These are phyloP conservation scores for Acrossocheilus fasciatus DNA, from an alignment of 2,797 vertebrate species.

Conservation along the genomic window DNA sequence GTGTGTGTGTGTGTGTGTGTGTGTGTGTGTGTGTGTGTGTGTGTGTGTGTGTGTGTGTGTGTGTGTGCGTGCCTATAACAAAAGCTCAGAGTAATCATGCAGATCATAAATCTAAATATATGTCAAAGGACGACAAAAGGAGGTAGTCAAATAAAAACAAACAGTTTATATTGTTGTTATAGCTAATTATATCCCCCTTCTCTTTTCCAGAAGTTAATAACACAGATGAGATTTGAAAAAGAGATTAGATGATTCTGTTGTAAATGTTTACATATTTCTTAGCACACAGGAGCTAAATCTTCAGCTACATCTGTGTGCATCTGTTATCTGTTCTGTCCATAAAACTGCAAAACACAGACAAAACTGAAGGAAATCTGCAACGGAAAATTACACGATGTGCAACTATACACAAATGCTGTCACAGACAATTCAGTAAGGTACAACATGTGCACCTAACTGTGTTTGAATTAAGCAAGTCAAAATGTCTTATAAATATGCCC, in stretches of 20 bases:
- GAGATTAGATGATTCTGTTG: neutral
- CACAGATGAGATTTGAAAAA: neutral
- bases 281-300: neutral
- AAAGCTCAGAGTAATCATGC: neutral
- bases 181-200: neutral
- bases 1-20: neutral
- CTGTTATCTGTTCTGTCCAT: neutral
- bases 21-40: too few relatives aligned
- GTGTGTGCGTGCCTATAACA: neutral
- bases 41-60: too few relatives aligned
- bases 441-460: neutral
- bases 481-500: neutral
- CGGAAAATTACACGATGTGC: neutral
- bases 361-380: neutral
- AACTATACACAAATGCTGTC: neutral
- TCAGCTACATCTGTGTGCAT: neutral
- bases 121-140: neutral
- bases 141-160: neutral
- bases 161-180: too few relatives aligned
- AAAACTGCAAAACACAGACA: neutral
- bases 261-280: neutral
- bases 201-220: neutral
- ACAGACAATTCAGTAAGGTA: neutral
- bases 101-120: neutral
- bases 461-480: neutral